A percentile compares a stretch with the other conserved stretches of the same genome.
phyloP scores from a whole-genome alignment of 2,113 vertebrate genomes.

The Octodon degus region DNA sequence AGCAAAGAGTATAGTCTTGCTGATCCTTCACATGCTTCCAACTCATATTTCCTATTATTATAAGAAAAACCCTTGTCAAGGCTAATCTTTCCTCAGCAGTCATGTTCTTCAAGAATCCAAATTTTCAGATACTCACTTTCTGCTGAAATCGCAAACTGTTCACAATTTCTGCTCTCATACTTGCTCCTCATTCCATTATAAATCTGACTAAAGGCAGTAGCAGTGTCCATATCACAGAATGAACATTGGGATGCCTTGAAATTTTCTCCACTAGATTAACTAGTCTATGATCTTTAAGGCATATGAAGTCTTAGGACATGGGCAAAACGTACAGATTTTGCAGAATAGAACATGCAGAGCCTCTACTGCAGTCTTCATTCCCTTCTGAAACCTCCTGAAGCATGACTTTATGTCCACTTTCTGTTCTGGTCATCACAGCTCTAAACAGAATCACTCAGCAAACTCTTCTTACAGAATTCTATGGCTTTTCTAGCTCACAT shows the following conservation, averaged over 20 bases:
- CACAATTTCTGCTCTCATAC: neutral
- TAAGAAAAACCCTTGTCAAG: neutral
- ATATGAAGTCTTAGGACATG: neutral
- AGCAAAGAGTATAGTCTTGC: neutral
- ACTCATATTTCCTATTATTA: neutral
- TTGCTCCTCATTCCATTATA: neutral
- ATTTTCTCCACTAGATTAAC: neutral
- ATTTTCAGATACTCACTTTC: neutral
- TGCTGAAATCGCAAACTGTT: neutral
- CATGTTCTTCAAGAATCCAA: neutral
- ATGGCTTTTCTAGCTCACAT: neutral
- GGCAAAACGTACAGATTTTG: neutral
- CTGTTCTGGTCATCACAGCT: neutral
- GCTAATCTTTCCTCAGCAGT: neutral
- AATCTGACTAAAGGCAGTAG: neutral
- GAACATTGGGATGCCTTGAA: neutral
- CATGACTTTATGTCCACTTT: neutral
- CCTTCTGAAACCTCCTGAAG: neutral
- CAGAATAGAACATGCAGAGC: neutral
- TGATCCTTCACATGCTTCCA: neutral
- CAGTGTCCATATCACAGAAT: neutral
- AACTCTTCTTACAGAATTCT: neutral
- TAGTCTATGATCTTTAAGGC: neutral
- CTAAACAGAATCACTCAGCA: neutral
- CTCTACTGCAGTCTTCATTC: neutral